Conservation (phyloP, 2,797 vertebrate genomes). For the Sebastes diploproa region DNA sequence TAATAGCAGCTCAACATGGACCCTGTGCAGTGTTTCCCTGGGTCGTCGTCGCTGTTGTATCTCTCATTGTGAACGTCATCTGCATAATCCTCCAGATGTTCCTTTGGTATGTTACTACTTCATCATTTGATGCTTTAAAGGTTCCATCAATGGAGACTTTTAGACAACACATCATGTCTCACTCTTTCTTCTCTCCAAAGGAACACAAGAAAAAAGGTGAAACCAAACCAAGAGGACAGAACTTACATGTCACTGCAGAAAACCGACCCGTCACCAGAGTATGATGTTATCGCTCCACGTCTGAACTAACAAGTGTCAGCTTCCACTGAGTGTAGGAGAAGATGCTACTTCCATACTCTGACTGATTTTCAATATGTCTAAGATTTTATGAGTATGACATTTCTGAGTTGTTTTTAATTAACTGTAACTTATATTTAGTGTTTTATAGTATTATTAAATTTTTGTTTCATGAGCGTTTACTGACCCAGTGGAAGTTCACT, state of each 20-base stretch:
- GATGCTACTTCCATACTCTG: too few species aligned
- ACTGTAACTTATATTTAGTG: too few species aligned
- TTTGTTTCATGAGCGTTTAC: accelerated
- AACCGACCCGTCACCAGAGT: not conserved
- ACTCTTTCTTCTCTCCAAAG: not conserved
- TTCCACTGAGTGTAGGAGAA: too few species aligned
- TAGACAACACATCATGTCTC: not conserved
- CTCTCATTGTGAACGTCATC: conserved; percentile 16
- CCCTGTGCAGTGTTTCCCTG: not conserved
- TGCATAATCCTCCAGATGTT: not conserved
- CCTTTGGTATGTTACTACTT: conserved; percentile 14
- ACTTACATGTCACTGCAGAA: conserved; percentile 22
- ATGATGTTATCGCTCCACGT: conserved; percentile 15
- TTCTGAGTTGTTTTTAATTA: too few species aligned
- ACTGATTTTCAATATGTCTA: too few species aligned
- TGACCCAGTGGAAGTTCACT: too few species aligned
- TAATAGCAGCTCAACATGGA: not conserved
- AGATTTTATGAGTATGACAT: too few species aligned
- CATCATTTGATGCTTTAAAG: not conserved
- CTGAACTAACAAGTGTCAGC: too few species aligned
- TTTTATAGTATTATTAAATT: too few species aligned
- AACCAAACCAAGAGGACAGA: conserved; percentile 8
- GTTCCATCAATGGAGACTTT: not conserved
- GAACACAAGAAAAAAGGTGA: not conserved
- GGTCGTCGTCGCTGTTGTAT: not conserved